Evolutionary conservation across 1,140 invertebrate genomes (phyloP).

Genomic region (Heliconius nattereri): DNA sequence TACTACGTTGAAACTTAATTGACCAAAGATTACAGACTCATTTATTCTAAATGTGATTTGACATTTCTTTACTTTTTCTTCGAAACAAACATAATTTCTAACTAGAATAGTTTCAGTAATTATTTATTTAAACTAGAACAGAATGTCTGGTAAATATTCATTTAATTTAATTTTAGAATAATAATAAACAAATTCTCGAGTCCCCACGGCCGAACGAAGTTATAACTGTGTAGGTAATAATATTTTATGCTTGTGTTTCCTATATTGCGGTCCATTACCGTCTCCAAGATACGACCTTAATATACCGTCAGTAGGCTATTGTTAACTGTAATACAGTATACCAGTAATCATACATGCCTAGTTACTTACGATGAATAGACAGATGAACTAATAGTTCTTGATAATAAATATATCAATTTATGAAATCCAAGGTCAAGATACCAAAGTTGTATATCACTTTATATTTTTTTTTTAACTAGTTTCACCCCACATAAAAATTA

Average conservation of each 20-base stretch:
- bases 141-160: background rate
- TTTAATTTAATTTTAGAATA: background rate
- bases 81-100: background rate
- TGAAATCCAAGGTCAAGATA: background rate
- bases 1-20: background rate
- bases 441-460: background rate
- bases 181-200: conserved; percentile 6
- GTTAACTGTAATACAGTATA: conserved; percentile 15
- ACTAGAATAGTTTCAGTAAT: background rate
- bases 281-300: conserved; percentile 19
- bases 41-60: background rate
- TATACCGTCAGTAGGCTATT: conserved; percentile 17
- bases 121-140: background rate
- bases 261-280: conserved; percentile 17
- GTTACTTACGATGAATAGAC: background rate
- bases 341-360: background rate
- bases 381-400: background rate
- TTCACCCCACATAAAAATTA: too few relatives aligned
- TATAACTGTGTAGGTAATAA: conserved; percentile 16
- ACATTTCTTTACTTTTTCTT: background rate
- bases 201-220: background rate
- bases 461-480: background rate
- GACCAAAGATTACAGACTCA: background rate
- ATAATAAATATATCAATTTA: background rate
- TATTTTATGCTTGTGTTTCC: conserved; percentile 5